Conservation (phyloP, 2,113 vertebrate genomes). For the Hyla sarda region DNA sequence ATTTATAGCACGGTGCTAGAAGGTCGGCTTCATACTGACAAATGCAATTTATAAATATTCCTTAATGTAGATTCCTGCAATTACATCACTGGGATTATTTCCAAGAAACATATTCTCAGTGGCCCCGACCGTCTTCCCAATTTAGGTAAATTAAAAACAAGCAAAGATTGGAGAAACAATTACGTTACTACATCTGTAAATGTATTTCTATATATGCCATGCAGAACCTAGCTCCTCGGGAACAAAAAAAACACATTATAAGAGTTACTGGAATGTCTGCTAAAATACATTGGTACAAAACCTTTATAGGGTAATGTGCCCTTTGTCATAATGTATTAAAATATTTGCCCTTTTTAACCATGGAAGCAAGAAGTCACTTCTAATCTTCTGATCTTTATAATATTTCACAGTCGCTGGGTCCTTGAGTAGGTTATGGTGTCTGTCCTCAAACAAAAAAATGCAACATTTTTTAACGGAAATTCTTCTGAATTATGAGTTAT, state of each 20-base stretch:
- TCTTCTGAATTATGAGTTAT: no score
- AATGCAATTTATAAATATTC: conserved; percentile 51
- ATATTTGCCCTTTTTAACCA: no score
- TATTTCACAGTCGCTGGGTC: no score
- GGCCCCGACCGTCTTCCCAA: conserved; percentile 15
- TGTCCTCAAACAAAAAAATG: no score
- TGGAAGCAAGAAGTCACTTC: no score
- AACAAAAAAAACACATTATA: neutral
- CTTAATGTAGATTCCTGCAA: conserved; percentile 55
- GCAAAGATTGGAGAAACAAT: conserved; percentile 43
- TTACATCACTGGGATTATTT: conserved; percentile 36
- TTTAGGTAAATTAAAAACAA: conserved; percentile 56
- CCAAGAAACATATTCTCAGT: conserved; percentile 34
- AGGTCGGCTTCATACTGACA: conserved; percentile 39
- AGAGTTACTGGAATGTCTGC: neutral
- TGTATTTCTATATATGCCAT: neutral
- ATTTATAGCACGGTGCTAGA: conserved; percentile 33
- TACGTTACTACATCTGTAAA: conserved; percentile 29
- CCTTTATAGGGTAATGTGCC: neutral
- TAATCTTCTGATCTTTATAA: no score
- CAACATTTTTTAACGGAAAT: no score
- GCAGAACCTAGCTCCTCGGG: neutral
- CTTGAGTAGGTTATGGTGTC: no score
- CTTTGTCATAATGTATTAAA: no score
- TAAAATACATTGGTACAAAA: neutral